A percentile compares a stretch with the other conserved stretches of the same genome.
Evolutionary conservation across 2,113 vertebrate genomes (phyloP).

Genomic region (Plestiodon gilberti): DNA sequence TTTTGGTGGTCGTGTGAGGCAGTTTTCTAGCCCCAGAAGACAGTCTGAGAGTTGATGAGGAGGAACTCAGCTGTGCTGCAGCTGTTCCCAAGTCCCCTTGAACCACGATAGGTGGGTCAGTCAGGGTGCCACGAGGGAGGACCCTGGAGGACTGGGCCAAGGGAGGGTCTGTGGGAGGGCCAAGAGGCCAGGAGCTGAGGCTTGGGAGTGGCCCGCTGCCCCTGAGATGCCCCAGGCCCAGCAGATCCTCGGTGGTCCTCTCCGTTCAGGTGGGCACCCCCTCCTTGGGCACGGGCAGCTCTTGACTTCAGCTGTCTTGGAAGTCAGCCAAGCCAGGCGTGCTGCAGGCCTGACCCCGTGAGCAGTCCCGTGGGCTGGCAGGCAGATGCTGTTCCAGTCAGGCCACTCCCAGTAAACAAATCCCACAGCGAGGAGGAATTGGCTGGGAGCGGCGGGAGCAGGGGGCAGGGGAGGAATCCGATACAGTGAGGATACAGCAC

Average conservation of each 20-base stretch:
- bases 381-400: slow-evolving; percentile 54
- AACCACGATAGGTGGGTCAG: background rate
- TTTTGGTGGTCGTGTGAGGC: background rate
- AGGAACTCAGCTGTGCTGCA: background rate
- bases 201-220: too few species aligned
- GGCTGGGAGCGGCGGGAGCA: background rate
- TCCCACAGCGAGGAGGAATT: slow-evolving; percentile 58
- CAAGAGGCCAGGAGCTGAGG: too few species aligned
- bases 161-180: too few species aligned
- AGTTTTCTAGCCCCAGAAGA: background rate
- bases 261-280: background rate
- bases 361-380: background rate
- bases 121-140: background rate
- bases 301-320: background rate
- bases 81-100: background rate
- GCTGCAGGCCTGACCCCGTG: background rate
- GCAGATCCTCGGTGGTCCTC: background rate
- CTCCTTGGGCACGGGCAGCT: background rate
- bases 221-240: too few species aligned
- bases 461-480: background rate
- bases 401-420: slow-evolving; percentile 41
- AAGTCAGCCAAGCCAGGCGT: background rate
- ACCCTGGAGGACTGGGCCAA: background rate
- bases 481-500: too few species aligned
- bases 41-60: background rate